Percentiles rank a stretch among this genome's conserved stretches.
Evolutionary conservation across 2,797 vertebrate genomes (phyloP).

Genomic region (Molossus alvarezi): DNA sequence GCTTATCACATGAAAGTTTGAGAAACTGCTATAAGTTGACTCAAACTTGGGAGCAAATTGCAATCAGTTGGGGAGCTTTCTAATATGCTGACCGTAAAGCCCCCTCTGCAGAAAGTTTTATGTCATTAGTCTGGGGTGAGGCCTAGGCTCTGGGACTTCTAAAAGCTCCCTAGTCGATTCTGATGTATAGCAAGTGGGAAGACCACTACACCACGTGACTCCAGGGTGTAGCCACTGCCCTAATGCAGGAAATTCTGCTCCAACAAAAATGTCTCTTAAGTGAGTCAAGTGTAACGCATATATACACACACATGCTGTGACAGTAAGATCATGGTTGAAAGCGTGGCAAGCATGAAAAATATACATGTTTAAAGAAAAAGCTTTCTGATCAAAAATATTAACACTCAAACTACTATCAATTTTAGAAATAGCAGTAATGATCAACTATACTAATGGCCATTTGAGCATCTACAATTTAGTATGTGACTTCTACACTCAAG

Average conservation of each 20-base stretch:
- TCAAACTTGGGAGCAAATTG: background rate
- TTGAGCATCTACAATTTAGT: background rate
- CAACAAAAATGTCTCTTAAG: background rate
- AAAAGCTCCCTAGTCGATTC: background rate
- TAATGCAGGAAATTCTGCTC: background rate
- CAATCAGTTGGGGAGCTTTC: background rate
- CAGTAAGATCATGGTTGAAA: background rate
- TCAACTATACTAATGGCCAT: background rate
- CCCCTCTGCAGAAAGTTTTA: background rate
- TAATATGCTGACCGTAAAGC: background rate
- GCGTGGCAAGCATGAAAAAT: conserved; percentile 14
- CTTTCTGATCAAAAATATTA: background rate
- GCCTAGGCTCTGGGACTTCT: background rate
- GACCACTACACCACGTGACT: background rate
- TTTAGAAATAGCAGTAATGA: conserved; percentile 36
- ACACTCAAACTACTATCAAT: background rate
- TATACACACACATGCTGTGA: background rate
- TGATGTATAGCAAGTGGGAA: background rate
- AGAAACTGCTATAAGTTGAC: background rate
- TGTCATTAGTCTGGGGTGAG: background rate
- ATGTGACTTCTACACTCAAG: background rate
- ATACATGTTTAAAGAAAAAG: background rate
- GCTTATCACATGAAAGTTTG: background rate
- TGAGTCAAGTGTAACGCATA: background rate
- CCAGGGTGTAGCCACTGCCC: background rate